A percentile compares a stretch with the other conserved stretches of the same genome.
Conservation (phyloP, 2,797 vertebrate genomes). For the Sebastes cheni region DNA sequence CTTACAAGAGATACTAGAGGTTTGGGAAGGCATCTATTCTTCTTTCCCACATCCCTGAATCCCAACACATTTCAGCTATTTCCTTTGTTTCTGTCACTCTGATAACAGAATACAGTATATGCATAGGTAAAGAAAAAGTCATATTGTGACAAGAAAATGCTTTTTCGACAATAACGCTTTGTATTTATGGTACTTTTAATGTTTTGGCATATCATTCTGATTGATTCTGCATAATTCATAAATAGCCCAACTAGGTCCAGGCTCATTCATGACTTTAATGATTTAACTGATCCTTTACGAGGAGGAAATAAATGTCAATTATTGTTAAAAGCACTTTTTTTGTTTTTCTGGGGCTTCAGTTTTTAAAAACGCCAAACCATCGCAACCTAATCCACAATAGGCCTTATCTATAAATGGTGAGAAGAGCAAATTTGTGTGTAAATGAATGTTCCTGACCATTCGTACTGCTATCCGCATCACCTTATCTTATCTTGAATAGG, state of each 20-base stretch:
- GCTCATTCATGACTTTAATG: neutral
- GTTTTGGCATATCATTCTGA: neutral
- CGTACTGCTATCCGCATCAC: no score
- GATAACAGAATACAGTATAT: neutral
- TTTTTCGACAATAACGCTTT: neutral
- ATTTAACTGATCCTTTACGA: neutral
- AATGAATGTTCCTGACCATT: accelerated
- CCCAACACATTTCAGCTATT: neutral
- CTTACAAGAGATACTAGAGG: neutral
- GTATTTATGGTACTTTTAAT: neutral
- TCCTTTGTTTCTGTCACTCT: neutral
- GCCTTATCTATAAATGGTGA: no score
- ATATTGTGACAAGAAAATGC: neutral
- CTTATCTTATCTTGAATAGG: no score
- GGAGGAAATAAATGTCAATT: neutral
- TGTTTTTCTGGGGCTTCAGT: no score
- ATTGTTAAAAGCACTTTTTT: neutral
- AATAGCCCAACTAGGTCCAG: neutral
- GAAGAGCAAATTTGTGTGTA: no score
- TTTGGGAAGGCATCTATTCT: neutral
- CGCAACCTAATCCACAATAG: no score
- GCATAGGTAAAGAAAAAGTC: neutral
- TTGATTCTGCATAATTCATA: neutral
- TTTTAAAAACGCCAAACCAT: accelerated
- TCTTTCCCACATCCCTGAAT: neutral